phyloP scores from a whole-genome alignment of 2,888 invertebrate species.

The Sesia bembeciformis region DNA sequence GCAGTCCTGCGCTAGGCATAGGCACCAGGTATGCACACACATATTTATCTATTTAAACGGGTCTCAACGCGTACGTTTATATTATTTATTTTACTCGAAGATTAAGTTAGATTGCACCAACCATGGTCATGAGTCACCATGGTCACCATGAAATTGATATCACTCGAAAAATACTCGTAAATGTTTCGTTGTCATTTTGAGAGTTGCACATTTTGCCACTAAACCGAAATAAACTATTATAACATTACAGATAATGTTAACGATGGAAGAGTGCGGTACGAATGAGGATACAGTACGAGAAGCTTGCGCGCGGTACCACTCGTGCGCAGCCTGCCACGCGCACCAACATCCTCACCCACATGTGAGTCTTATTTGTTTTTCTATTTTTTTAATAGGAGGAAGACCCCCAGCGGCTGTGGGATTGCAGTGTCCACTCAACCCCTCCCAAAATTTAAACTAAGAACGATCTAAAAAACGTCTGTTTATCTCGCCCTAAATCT shows the following conservation, averaged over 20 bases:
- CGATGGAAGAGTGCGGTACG: conserved; percentile 33
- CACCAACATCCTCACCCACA: neutral
- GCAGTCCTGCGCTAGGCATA: conserved; percentile 35
- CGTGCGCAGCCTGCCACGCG: conserved; percentile 1
- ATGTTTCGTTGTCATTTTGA: no score
- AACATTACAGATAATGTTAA: conserved; percentile 39
- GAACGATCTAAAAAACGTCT: neutral
- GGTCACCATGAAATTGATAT: no score
- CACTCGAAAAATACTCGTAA: no score
- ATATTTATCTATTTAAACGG: no score
- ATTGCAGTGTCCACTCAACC: neutral
- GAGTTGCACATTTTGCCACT: no score
- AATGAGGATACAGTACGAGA: neutral
- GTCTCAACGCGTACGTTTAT: no score
- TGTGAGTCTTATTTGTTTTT: neutral
- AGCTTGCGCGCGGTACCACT: neutral
- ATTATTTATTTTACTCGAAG: no score
- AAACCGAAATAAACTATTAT: no score
- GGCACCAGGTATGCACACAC: conserved; percentile 30
- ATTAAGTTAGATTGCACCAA: no score
- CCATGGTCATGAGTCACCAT: no score
- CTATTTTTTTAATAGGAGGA: neutral
- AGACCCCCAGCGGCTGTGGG: no score
- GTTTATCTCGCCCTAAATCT: no score
- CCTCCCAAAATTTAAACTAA: neutral